A percentile compares a stretch with the other conserved stretches of the same genome.
These are phyloP conservation scores for Oegoconia quadripuncta DNA, from an alignment of 2,888 invertebrate genomes.

Conservation along the genomic window DNA sequence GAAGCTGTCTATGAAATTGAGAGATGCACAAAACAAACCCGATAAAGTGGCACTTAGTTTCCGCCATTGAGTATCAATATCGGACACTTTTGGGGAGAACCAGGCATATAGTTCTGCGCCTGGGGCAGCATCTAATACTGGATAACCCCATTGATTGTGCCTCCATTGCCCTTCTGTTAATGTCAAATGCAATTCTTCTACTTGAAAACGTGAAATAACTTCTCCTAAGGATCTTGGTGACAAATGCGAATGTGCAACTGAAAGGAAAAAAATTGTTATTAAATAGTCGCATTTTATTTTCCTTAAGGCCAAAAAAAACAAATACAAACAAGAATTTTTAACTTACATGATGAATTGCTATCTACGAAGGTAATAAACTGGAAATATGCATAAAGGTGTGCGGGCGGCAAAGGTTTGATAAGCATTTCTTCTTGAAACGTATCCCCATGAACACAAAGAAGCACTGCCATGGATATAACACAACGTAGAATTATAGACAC, in stretches of 20 bases:
- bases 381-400: slow-evolving; percentile 93
- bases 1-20: slow-evolving; percentile 93
- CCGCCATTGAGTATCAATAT: slow-evolving; percentile 92
- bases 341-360: slow-evolving; percentile 81
- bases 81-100: slow-evolving; percentile 84
- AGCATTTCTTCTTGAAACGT: slow-evolving; percentile 92
- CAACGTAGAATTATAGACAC: no score
- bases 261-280: slow-evolving; percentile 31
- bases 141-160: slow-evolving; percentile 96
- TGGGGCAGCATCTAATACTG: slow-evolving; percentile 91
- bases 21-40: slow-evolving; percentile 96
- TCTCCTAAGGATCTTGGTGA: slow-evolving; percentile 95
- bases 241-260: slow-evolving; percentile 90
- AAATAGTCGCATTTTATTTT: not conserved
- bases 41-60: slow-evolving; percentile 93
- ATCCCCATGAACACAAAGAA: slow-evolving; percentile 68
- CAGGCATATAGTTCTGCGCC: slow-evolving; percentile 97
- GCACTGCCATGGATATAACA: slow-evolving; percentile 8
- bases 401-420: slow-evolving; percentile 89
- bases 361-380: slow-evolving; percentile 93
- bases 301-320: not conserved
- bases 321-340: slow-evolving; percentile 5
- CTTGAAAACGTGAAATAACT: slow-evolving; percentile 88
- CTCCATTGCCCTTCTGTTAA: slow-evolving; percentile 97
- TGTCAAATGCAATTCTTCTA: slow-evolving; percentile 94